Evolutionary conservation across 1,140 invertebrate genomes (phyloP).

Genomic region (Zaprionus davidi): DNA sequence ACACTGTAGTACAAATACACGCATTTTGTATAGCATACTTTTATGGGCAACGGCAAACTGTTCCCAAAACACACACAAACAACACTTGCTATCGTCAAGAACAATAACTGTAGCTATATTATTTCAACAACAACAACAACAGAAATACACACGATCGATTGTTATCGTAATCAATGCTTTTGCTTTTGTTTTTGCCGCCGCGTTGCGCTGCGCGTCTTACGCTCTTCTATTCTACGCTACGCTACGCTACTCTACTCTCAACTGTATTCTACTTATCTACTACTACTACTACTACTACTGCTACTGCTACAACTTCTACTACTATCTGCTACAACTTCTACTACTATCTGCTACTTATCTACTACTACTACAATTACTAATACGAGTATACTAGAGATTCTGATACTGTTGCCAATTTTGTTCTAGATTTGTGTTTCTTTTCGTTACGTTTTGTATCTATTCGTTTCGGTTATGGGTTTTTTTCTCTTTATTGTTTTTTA

Average conservation of each 20-base stretch:
- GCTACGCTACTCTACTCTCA: constrained; percentile 23
- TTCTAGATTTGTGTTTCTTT: constrained; percentile 29
- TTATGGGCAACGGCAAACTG: constrained; percentile 55
- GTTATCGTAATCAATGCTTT: constrained; percentile 77
- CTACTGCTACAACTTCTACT: constrained; percentile 4
- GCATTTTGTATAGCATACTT: constrained; percentile 72
- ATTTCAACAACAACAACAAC: constrained; percentile 25
- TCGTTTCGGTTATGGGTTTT: constrained; percentile 45
- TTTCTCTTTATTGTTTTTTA: constrained; percentile 12
- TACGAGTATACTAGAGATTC: constrained; percentile 18
- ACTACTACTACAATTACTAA: constrained; percentile 29
- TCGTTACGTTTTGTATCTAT: constrained; percentile 19
- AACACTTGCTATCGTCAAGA: constrained; percentile 22
- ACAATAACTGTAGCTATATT: constrained; percentile 14
- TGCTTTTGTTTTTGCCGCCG: constrained; percentile 66
- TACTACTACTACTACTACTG: not conserved
- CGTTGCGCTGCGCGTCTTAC: constrained; percentile 65
- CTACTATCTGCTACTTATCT: constrained; percentile 29
- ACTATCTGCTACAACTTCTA: constrained; percentile 15
- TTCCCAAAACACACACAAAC: constrained; percentile 13
- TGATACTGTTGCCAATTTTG: constrained; percentile 46
- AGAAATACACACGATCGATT: constrained; percentile 56
- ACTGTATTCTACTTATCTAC: constrained; percentile 26
- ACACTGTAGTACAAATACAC: constrained; percentile 65
- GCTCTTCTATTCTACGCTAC: constrained; percentile 41